Base-by-base conservation (phyloP, 1,140 invertebrate species). In the Drosophila rufa region DNA sequence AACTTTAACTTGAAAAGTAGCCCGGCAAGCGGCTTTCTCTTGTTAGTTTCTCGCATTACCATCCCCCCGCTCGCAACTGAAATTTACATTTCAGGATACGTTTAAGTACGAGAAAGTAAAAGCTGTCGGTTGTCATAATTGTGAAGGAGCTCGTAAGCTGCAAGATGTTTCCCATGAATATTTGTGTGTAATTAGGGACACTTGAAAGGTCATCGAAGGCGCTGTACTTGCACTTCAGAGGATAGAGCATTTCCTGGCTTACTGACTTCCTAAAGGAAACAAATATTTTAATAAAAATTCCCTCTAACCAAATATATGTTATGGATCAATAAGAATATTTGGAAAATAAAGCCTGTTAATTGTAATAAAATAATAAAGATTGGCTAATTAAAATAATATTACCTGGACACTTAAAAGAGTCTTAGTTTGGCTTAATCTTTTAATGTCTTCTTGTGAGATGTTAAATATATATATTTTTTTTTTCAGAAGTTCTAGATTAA, bases 1-100 rank as follows among this genome's bases (percentile, higher is more conserved):
- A 86, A 77, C 71, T 87, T 86, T 77, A 86, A 83, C 71, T 89
- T 87, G 76, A 80, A 89, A 86, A 86, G 83, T 89, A 89, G 84
- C 84, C 82, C 42, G 73, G 73, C 64, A 86, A 86, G 83, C 80
- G 38, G 83, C 84, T 86, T 86, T 86, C 45, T 42, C 50, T 61
- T 74, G 84, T 79, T 73, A 89, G 83, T 80, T 86, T 70, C 56
- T 70, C 58, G 53, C 43, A 50, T 68, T 66, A 67, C 53, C 47
- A 38, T 33, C 65, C n/a, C 50, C 22, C 48, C 40, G 38, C 45
- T 2, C 17, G 51, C 2, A 36, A 48, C 48, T 33, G 47, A 75
- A 75, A 71, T 50, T 48, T 65, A 65, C 46, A 75, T 75, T 75
- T 48, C 46, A 33, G 50, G 42, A 70, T 70, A 45, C 42, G 70